These are phyloP conservation scores for Sinodicranocentrus sp. DNA, from an alignment of 2,888 invertebrate species.

Conservation along the genomic window DNA sequence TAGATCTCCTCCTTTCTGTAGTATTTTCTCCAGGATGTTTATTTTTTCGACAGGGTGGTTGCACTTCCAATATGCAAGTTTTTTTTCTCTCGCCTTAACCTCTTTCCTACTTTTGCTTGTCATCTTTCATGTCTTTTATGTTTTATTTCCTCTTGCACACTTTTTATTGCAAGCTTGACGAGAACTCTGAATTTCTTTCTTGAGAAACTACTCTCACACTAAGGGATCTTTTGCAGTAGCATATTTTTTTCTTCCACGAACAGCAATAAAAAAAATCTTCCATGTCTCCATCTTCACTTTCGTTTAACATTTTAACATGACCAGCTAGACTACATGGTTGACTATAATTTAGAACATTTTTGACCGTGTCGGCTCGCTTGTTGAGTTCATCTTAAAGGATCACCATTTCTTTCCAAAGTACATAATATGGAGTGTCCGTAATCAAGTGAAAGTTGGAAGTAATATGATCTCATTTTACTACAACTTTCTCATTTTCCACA, in stretches of 20 bases:
- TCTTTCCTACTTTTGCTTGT: neutral
- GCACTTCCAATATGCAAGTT: neutral
- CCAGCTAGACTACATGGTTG: too few species aligned
- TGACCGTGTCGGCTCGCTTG: slow-evolving; percentile 2
- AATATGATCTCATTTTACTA: too few species aligned
- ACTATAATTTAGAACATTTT: too few species aligned
- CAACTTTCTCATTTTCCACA: too few species aligned
- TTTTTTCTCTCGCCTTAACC: neutral
- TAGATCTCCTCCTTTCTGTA: too few species aligned
- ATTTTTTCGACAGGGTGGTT: neutral
- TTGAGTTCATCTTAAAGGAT: neutral
- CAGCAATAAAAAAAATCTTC: slow-evolving; percentile 14
- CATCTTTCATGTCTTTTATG: neutral
- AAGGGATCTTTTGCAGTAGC: slow-evolving; percentile 3
- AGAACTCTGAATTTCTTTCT: slow-evolving; percentile 7
- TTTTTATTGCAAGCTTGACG: slow-evolving; percentile 5
- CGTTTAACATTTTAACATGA: too few species aligned
- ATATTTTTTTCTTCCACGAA: slow-evolving; percentile 10
- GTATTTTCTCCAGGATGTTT: too few species aligned
- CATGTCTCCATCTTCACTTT: too few species aligned
- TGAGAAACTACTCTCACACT: neutral
- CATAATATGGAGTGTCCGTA: too few species aligned
- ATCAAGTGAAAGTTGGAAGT: too few species aligned
- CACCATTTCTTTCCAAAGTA: neutral
- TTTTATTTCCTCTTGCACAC: slow-evolving; percentile 3